Percentiles rank a stretch among this genome's conserved stretches.
Evolutionary conservation across 2,113 vertebrate genomes (phyloP).

Genomic region (Heterotilapia buettikoferi): DNA sequence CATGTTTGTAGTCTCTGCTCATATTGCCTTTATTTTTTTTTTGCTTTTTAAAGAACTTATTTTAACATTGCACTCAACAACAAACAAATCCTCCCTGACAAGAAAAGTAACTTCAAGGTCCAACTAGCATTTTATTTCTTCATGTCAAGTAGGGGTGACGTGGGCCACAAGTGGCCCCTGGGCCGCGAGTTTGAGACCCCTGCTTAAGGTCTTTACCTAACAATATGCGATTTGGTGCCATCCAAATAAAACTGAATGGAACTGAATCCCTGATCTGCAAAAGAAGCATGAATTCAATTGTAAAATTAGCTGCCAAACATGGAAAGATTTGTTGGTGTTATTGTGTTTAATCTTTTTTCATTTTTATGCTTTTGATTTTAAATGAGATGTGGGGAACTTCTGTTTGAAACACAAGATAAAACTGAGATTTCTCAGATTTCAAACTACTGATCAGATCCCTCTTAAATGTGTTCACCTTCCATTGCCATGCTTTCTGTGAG

Average conservation of each 20-base stretch:
- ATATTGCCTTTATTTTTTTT: too few relatives aligned
- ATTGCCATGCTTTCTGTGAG: background rate
- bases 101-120: background rate
- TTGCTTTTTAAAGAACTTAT: too few relatives aligned
- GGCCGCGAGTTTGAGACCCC: background rate
- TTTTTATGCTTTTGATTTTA: background rate
- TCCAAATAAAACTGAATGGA: background rate
- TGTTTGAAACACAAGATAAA: background rate
- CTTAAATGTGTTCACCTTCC: background rate
- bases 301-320: background rate
- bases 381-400: background rate
- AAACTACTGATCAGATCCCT: background rate
- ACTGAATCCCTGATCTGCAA: background rate
- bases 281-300: background rate
- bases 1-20: too few relatives aligned
- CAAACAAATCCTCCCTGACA: too few relatives aligned
- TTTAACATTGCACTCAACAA: too few relatives aligned
- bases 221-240: background rate
- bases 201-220: background rate
- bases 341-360: background rate
- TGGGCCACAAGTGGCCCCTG: background rate
- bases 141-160: background rate
- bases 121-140: background rate
- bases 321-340: background rate
- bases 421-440: background rate